Evolutionary conservation across 2,888 invertebrate species (phyloP).

Genomic region (Nomada flava): DNA sequence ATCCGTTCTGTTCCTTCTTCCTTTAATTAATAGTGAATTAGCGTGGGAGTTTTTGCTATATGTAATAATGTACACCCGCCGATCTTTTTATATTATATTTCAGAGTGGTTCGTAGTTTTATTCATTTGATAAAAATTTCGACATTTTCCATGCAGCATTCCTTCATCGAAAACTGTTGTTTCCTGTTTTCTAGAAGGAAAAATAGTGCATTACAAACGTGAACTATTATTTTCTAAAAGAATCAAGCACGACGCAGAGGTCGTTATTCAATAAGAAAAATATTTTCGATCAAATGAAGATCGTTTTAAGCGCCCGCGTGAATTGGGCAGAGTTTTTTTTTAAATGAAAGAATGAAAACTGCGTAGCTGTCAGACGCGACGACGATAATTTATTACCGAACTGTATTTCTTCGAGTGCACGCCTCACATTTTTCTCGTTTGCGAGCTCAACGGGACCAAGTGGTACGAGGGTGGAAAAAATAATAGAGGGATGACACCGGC

Average conservation of each 20-base stretch:
- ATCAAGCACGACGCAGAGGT: too few relatives aligned
- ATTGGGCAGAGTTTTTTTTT: not conserved
- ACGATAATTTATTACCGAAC: conserved; percentile 49
- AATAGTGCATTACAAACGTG: too few relatives aligned
- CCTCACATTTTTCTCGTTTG: not conserved
- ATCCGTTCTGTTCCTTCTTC: not conserved
- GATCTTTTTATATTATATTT: too few relatives aligned
- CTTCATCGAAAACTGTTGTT: too few relatives aligned
- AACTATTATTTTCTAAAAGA: too few relatives aligned
- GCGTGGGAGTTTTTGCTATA: not conserved
- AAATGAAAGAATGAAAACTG: conserved; percentile 8
- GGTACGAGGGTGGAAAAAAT: not conserved
- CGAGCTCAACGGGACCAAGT: conserved; percentile 4
- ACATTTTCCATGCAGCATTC: too few relatives aligned
- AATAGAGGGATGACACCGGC: conserved; percentile 12
- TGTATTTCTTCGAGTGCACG: conserved; percentile 10
- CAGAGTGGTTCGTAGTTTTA: too few relatives aligned
- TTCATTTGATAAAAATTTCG: too few relatives aligned
- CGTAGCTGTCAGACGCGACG: not conserved
- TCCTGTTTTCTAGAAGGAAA: too few relatives aligned
- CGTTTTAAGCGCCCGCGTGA: too few relatives aligned
- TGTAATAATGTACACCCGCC: not conserved
- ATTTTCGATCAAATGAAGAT: not conserved
- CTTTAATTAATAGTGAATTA: too few relatives aligned
- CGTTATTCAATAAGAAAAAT: not conserved